phyloP scores from a whole-genome alignment of 2,113 vertebrate genomes.

The Tragelaphus scriptus region DNA sequence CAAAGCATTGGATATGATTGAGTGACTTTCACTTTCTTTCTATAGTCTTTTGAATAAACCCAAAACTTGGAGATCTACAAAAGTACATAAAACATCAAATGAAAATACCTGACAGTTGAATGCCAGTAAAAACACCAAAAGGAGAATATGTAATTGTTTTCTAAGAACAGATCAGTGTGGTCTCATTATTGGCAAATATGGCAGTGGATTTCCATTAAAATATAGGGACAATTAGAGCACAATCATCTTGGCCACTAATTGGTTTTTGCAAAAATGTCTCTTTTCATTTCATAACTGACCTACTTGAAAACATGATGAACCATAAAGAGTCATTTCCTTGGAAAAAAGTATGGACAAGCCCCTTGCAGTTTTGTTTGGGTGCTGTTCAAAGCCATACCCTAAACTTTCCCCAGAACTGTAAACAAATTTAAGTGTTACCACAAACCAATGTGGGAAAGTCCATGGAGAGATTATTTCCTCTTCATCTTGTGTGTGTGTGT shows the following conservation, averaged over 20 bases:
- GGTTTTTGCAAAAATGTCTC: conserved; percentile 34
- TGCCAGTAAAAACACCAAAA: background rate
- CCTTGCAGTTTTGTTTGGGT: conserved; percentile 47
- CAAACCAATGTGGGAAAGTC: conserved; percentile 62
- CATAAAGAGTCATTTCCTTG: conserved; percentile 35
- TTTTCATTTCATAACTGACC: conserved; percentile 38
- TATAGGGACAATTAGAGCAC: background rate
- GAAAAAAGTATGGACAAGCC: conserved; percentile 14
- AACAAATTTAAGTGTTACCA: conserved; percentile 59
- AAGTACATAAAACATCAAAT: background rate
- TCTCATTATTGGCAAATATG: background rate
- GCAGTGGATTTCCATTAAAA: conserved; percentile 30
- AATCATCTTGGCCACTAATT: conserved; percentile 37
- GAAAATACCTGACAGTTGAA: conserved; percentile 3
- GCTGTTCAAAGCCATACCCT: conserved; percentile 57
- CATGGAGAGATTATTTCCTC: conserved; percentile 35
- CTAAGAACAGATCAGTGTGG: background rate
- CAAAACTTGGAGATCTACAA: background rate
- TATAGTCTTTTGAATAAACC: background rate
- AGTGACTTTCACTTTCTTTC: background rate
- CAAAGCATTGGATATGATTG: background rate
- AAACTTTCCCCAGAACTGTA: conserved; percentile 69
- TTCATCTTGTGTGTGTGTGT: background rate
- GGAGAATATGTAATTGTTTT: background rate
- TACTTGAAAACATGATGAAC: conserved; percentile 33